phyloP scores from a whole-genome alignment of 2,888 invertebrate species.

The Troglohyphantes excavatus region DNA sequence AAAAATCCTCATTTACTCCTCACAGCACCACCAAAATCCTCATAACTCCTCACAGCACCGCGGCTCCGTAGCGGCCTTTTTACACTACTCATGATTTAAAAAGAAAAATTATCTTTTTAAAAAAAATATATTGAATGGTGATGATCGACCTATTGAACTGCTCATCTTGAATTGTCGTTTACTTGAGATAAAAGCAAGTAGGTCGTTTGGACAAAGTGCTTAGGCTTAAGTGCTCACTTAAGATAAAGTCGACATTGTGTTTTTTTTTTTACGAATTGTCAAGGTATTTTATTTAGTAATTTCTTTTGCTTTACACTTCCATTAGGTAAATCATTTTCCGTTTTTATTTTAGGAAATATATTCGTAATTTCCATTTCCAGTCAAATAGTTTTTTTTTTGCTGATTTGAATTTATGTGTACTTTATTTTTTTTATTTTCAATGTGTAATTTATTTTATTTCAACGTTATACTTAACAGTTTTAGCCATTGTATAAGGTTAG shows the following conservation, averaged over 20 bases:
- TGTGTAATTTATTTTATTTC: too few species aligned
- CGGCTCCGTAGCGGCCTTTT: too few species aligned
- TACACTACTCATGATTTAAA: too few species aligned
- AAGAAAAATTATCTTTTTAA: too few species aligned
- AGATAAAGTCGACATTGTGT: not conserved
- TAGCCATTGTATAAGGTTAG: too few species aligned
- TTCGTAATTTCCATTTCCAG: not conserved
- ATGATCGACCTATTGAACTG: not conserved
- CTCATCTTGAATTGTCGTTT: not conserved
- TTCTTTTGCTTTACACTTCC: not conserved
- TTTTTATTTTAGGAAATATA: not conserved
- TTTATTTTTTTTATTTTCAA: not conserved
- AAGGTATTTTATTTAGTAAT: not conserved
- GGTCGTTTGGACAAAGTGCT: not conserved
- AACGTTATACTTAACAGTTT: too few species aligned
- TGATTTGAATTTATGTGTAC: too few species aligned
- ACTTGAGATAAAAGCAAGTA: slow-evolving; percentile 17
- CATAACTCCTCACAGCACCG: too few species aligned
- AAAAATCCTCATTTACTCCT: too few species aligned
- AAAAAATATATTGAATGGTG: too few species aligned
- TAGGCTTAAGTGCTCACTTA: not conserved
- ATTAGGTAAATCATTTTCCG: not conserved
- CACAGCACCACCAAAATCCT: too few species aligned
- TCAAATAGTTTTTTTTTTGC: not conserved
- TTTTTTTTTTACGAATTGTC: not conserved